Conservation (phyloP, 2,888 invertebrate genomes). For the Keiferia lycopersicella region DNA sequence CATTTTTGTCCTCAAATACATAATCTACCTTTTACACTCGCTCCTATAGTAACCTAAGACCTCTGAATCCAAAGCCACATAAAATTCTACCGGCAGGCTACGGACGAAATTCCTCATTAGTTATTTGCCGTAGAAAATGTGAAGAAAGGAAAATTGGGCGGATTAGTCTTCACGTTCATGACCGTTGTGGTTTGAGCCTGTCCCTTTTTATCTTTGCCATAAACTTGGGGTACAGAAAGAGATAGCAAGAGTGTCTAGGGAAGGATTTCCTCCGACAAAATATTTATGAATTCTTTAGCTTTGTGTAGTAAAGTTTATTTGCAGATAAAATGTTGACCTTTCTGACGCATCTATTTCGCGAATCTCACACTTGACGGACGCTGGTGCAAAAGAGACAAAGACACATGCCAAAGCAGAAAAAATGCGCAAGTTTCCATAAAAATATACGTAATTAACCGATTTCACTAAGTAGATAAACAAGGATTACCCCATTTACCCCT, state of each 20-base stretch:
- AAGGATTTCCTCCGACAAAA: background rate
- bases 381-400: no score
- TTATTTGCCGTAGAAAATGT: slow-evolving; percentile 27
- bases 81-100: slow-evolving; percentile 15
- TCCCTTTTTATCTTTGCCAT: slow-evolving; percentile 14
- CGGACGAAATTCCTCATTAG: slow-evolving; percentile 24
- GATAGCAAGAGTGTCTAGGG: background rate
- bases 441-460: no score
- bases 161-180: slow-evolving; percentile 21
- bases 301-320: no score
- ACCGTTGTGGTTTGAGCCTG: slow-evolving; percentile 12
- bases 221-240: background rate
- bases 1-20: no score
- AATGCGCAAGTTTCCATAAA: no score
- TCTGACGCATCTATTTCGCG: background rate
- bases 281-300: background rate
- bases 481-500: no score
- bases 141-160: slow-evolving; percentile 23
- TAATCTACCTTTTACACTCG: background rate
- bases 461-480: no score
- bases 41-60: no score
- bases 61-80: slow-evolving; percentile 9
- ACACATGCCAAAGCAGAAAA: no score
- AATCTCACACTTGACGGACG: no score
- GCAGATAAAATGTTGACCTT: no score